Base-by-base conservation (phyloP, 2,888 invertebrate species). In the Omphaloscelis lunosa region DNA sequence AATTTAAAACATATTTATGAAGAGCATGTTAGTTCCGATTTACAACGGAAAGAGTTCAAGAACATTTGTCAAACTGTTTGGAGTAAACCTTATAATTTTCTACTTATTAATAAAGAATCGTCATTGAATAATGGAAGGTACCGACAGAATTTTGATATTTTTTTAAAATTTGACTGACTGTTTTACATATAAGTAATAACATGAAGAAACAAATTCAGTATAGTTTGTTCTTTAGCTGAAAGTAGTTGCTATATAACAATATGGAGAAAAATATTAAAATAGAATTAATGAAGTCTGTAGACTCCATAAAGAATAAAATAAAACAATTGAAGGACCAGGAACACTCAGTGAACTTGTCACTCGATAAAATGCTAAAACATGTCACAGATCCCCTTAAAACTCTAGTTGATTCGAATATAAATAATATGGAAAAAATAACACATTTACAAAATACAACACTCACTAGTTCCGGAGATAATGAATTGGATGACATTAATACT, bases 231-330 rank as follows among this genome's bases (percentile, higher is more conserved):
- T n/a, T n/a, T n/a, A n/a, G 63, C 15, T 39, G 23, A 51, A 51
- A 0, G 0, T 7, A 53, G 34, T 53, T 67, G 34, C n/a, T 12
- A 1, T 8, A 23, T 17, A 17, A 34, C 5, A 51, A 7, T 0
- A 67, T 51, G 51, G 23, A 67, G 12, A 67, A 67, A 67, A 51
- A 67, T 51, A 67, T 51, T 51, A 65, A 65, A 65, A 65, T 27
- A 4, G 63, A 65, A 65, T 65, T 63, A 63, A 23, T 63, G 23
- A 63, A 63, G 23, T 41, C 39, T 7, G 63, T 39, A 1, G 39
- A 63, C n/a, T 41, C 39, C n/a, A 63, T 63, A n/a, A 63, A 41
- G 17, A 41, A 41, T 41, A 27, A 41, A 41, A 27, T 41, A 41
- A 41, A 45, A 17, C 65, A 65, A 65, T 27, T 45, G 9, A 41